Evolutionary conservation across 2,113 vertebrate species (phyloP).

Genomic region (Falco punctatus): DNA sequence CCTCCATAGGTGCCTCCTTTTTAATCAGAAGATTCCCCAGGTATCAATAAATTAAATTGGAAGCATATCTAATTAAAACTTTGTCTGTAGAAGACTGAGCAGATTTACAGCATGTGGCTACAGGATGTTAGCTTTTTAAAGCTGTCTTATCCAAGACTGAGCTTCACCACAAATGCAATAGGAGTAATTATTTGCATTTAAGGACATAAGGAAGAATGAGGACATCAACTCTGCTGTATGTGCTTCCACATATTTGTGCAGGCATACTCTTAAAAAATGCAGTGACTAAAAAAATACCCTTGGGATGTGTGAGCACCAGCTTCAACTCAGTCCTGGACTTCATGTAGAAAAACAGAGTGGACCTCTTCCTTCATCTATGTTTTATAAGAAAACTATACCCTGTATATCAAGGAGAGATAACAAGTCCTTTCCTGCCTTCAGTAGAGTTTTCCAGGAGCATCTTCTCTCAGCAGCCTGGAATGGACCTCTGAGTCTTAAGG

Average conservation of each 20-base stretch:
- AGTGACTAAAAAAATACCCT: not conserved
- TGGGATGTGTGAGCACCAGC: not conserved
- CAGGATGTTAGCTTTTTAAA: not conserved
- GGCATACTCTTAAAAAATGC: not conserved
- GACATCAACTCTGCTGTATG: not conserved
- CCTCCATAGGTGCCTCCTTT: not conserved
- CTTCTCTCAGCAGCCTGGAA: not conserved
- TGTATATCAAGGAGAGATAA: not conserved
- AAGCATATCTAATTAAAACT: not conserved
- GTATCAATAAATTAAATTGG: not conserved
- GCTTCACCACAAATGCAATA: not conserved
- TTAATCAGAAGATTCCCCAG: not conserved
- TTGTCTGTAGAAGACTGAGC: not conserved
- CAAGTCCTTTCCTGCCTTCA: not conserved
- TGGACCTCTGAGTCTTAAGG: not conserved
- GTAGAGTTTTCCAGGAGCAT: not conserved
- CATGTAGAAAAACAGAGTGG: not conserved
- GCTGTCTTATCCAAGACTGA: not conserved
- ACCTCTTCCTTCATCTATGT: not conserved
- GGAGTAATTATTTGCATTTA: not conserved
- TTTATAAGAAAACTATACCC: not conserved
- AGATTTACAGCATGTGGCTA: not conserved
- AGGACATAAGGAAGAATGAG: not conserved
- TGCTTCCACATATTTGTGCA: not conserved
- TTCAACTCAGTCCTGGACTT: not conserved